Evolutionary conservation across 2,113 vertebrate genomes (phyloP), one percentile per base, ranked within the genome.

Genomic region (Reinhardtius hippoglossoides): DNA sequence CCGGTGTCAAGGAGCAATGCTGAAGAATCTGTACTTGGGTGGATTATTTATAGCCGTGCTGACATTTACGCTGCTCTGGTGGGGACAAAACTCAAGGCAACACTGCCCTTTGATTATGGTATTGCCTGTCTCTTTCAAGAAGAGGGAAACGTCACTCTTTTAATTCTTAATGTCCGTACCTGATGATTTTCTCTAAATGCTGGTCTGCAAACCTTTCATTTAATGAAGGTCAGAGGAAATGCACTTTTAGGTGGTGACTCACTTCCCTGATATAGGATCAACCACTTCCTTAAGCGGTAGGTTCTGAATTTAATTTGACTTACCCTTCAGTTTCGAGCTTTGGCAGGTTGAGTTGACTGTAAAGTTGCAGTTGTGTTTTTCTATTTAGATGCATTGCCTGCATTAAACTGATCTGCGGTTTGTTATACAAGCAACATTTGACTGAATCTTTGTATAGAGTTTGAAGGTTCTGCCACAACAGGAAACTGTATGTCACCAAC

Each of bases 21-120:
- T 66, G 44, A 76, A 81, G 89, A 89, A 90, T 91, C 87, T 66
- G 78, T 74, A 78, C 82, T 89, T 78, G 86, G 71, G 77, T 46
- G 42, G 82, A 88, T 77, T 93, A 92, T 92, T 93, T 92, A 92
- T 91, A 92, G 85, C 84, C 9, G 3, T 13, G 46, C 87, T 90
- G 92, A 93, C 89, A 91, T 91, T 90, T 85, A 89, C 63, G 50
- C 63, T 20, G 78, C 73, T 77, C 83, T 83, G 71, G 77, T 73
- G 8, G 67, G 66, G 68, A 12, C 1, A 24, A 70, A 74, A 71
- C 80, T 76, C 63, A 80, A 81, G 87, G 87, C 78, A 74, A 9
- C 20, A 3, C 78, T 64, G 68, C 83, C 83, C 84, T 87, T 84
- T 87, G 78, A 89, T 87, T 86, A 74, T 88, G 72, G 55, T 37